Percentiles rank a stretch among this genome's conserved stretches.
Conservation (phyloP, 1,140 invertebrate species). For the Brachionus plicatilis region DNA sequence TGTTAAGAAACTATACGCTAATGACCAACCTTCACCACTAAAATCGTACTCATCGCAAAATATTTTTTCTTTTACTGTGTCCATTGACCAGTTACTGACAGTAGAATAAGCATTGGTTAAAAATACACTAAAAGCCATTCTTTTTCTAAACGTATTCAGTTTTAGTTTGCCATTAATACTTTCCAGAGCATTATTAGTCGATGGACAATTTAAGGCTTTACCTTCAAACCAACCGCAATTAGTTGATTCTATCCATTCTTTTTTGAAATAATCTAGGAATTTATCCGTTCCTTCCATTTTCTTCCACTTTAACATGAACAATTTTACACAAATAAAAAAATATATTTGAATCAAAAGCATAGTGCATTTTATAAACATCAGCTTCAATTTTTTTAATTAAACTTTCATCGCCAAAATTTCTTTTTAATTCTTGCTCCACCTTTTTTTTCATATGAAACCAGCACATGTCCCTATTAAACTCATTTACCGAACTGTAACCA, state of each 20-base stretch:
- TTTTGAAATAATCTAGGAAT: neutral
- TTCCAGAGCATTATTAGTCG: neutral
- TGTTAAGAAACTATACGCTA: too few relatives aligned
- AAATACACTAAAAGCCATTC: too few relatives aligned
- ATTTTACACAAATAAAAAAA: neutral
- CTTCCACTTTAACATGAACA: neutral
- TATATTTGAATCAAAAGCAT: too few relatives aligned
- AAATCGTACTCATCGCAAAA: too few relatives aligned
- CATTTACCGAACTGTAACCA: neutral
- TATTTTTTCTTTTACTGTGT: too few relatives aligned
- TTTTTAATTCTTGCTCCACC: neutral
- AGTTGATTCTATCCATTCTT: neutral
- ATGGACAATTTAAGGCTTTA: neutral
- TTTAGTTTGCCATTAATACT: neutral
- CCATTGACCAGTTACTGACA: too few relatives aligned
- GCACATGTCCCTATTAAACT: neutral
- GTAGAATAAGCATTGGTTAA: too few relatives aligned
- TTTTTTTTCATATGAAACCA: neutral
- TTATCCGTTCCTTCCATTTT: neutral
- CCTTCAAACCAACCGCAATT: neutral
- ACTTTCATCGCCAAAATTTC: neutral
- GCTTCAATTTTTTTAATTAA: neutral
- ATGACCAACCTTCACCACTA: too few relatives aligned
- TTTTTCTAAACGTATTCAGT: neutral
- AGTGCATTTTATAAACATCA: neutral